These are phyloP conservation scores for Cosmorhoe ocellata DNA, from an alignment of 2,888 invertebrate species.

Conservation along the genomic window DNA sequence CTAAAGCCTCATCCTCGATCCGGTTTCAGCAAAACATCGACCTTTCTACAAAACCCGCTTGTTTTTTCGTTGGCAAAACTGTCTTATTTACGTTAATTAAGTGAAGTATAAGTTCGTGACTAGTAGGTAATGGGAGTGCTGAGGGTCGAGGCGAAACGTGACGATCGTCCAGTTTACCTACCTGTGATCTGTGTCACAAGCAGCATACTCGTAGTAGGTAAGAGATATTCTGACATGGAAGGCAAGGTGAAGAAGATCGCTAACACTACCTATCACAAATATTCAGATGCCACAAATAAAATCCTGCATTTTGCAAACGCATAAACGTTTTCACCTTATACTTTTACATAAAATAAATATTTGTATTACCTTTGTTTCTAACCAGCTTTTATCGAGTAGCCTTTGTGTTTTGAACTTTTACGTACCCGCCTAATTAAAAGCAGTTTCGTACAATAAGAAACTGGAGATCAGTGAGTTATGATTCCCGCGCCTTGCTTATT, in stretches of 20 bases:
- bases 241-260: too few species aligned
- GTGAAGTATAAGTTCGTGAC: slow-evolving; percentile 81
- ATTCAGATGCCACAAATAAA: too few species aligned
- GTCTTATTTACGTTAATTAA: slow-evolving; percentile 81
- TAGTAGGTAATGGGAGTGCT: slow-evolving; percentile 70
- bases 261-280: too few species aligned
- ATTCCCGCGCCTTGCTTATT: slow-evolving; percentile 57
- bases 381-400: too few species aligned
- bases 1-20: slow-evolving; percentile 45
- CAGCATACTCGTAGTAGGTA: too few species aligned
- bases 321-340: too few species aligned
- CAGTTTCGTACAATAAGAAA: slow-evolving; percentile 6
- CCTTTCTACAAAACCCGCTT: slow-evolving; percentile 57
- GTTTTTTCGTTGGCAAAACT: slow-evolving; percentile 74
- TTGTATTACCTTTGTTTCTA: too few species aligned
- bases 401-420: too few species aligned
- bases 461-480: slow-evolving; percentile 65
- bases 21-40: slow-evolving; percentile 66
- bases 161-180: slow-evolving; percentile 39
- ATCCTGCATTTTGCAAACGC: too few species aligned
- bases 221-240: slow-evolving; percentile 13
- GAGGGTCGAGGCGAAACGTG: slow-evolving; percentile 56
- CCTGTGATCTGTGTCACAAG: slow-evolving; percentile 50
- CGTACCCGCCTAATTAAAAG: too few species aligned
- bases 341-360: too few species aligned